Evolutionary conservation across 2,888 invertebrate genomes (phyloP), one percentile per base, ranked within the genome.

Genomic region (Agrypnus murinus): DNA sequence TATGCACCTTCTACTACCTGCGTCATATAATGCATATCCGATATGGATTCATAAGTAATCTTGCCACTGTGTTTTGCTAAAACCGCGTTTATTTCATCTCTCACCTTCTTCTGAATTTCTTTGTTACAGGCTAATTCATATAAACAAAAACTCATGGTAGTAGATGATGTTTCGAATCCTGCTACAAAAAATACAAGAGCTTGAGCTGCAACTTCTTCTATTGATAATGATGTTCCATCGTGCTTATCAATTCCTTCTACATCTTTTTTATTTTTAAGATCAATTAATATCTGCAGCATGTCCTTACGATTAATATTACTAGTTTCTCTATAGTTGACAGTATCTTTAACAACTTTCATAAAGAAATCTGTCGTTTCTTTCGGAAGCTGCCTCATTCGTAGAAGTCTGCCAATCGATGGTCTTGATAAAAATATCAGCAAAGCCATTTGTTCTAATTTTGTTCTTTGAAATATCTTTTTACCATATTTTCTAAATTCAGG

Each of bases 221-320:
- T 38, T 8, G 65, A 64, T 14, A 40, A 10, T 15, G 34, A n/a
- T 14, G 43, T 48, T 32, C 34, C 14, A 40, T 57, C 14, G 0
- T 15, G 15, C 12, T 45, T 45, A 0, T 4, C 14, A 17, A 45
- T 8, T 15, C n/a, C 12, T 14, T 19, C 34, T 1, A 5, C 10
- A 32, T 31, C 34, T 1, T 64, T n/a, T n/a, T 71, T 65, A 5
- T 25, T 25, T 43, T 72, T 87, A 25, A 89, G 74, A 40, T 89
- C 84, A 14, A 88, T 81, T 55, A 89, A 80, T 1, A 89, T 77
- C 68, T 90, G 87, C 69, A 91, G 79, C 72, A 90, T 88, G 80
- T 89, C 90, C 64, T 88, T 87, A 10, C 88, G 80, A 0, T 77
- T 78, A 0, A 89, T 73, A 1, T 87, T 83, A 73, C 86, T 86